Conservation (phyloP, 2,113 vertebrate genomes). For the Helogale parvula region DNA sequence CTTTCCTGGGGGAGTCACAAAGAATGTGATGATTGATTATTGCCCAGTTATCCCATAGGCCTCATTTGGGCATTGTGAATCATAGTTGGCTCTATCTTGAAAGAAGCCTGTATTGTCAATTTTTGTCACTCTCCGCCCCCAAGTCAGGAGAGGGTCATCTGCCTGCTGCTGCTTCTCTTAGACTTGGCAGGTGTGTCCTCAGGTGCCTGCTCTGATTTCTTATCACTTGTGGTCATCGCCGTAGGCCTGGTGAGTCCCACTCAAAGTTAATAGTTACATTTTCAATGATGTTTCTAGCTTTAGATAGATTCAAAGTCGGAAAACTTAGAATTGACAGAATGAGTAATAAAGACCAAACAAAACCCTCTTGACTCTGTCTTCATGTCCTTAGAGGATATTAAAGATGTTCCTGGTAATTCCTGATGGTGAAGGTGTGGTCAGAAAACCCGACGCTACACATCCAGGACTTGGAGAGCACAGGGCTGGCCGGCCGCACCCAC, state of each 20-base stretch:
- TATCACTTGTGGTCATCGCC: not conserved
- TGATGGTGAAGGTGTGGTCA: not conserved
- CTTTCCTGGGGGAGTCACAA: not conserved
- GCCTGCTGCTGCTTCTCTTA: not conserved
- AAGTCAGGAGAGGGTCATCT: not conserved
- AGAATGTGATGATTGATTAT: not conserved
- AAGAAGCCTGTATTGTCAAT: not conserved
- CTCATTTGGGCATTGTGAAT: not conserved
- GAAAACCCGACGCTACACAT: fast-evolving
- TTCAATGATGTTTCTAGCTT: not conserved
- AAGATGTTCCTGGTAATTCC: not conserved
- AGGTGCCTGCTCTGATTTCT: not conserved
- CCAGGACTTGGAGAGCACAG: not conserved
- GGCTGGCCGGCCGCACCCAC: not conserved
- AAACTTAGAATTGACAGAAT: slow-evolving; percentile 17
- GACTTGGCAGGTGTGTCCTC: not conserved
- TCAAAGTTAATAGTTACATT: not conserved
- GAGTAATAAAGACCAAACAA: not conserved
- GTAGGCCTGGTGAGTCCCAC: not conserved
- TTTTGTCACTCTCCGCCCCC: not conserved
- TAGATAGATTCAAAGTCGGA: not conserved
- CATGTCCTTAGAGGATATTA: not conserved
- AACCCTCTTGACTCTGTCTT: not conserved
- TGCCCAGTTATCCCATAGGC: not conserved
- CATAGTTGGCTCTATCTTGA: not conserved